Evolutionary conservation across 2,888 invertebrate species (phyloP), one percentile per base, ranked within the genome.

Genomic region (Alsophila aescularia): DNA sequence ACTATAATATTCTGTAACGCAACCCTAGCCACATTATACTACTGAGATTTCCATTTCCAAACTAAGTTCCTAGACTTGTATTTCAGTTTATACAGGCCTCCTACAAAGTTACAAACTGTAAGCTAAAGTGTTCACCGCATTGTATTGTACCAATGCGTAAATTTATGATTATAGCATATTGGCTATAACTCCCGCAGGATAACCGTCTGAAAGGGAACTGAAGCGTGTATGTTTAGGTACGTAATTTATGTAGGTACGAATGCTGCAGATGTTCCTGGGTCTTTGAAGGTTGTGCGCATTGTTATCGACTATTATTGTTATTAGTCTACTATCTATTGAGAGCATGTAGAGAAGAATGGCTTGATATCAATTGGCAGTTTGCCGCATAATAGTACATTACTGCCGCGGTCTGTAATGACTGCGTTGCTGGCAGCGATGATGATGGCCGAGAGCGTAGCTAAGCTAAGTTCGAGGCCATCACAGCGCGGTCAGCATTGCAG

Each of bases 101-200:
- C n/a, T n/a, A n/a, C n/a, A n/a, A n/a, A n/a, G n/a, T n/a, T n/a
- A n/a, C n/a, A n/a, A 29, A 5, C 29, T 2, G 2, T 14, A 9
- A 27, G 34, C 10, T 31, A 29, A 43, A 36, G 29, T 35, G 41
- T 42, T 50, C 15, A 32, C 24, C 9, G 27, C 29, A 31, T 36
- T 10, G 44, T 45, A 1, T 7, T 44, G 32, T 44, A 24, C 36
- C 47, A 24, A 48, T 47, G 47, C 24, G 53, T 45, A n/a, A 55
- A 57, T 56, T 57, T 62, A 60, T 52, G 56, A 52, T 53, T 56
- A 62, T 53, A 36, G 52, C 53, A 57, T 51, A 60, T 53, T 49
- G 52, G 55, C 48, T 34, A 49, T 56, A 58, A 62, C 48, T 60
- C 58, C 57, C 48, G 39, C 2, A 54, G 34, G 55, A 49, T 40